These are phyloP conservation scores for Synanthedon tipuliformis DNA, from an alignment of 2,888 invertebrate species.

Conservation along the genomic window DNA sequence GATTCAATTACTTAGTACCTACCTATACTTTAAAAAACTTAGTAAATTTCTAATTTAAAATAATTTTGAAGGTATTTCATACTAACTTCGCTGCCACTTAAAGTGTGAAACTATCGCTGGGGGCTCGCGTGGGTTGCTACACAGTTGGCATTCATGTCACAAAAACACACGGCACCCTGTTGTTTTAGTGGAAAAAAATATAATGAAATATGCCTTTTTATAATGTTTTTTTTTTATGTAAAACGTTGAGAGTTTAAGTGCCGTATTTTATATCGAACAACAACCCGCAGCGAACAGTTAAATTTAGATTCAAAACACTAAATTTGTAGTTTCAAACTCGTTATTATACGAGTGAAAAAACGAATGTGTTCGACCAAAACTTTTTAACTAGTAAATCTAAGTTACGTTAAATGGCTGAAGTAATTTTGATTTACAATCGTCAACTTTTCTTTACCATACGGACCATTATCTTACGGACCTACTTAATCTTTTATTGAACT, in stretches of 20 bases:
- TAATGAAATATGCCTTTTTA: conserved; percentile 63
- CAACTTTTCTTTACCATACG: no score
- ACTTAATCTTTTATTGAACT: no score
- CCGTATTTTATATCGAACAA: conserved; percentile 38
- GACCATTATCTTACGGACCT: no score
- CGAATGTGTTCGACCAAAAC: no score
- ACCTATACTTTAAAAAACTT: no score
- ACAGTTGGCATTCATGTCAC: conserved; percentile 47
- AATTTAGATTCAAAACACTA: conserved; percentile 18
- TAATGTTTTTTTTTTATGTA: conserved; percentile 52
- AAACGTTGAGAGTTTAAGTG: conserved; percentile 50
- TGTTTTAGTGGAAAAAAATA: conserved; percentile 63
- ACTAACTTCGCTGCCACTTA: conserved; percentile 56
- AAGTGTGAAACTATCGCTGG: conserved; percentile 62
- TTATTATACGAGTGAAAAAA: neutral
- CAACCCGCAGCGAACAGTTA: conserved; percentile 35
- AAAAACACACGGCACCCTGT: conserved; percentile 64
- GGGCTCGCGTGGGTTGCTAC: conserved; percentile 47
- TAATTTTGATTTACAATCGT: no score
- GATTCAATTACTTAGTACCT: no score
- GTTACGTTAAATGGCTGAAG: no score
- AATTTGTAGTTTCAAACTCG: neutral
- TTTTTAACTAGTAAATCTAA: no score
- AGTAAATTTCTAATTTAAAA: no score
- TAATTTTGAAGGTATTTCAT: conserved; percentile 7